Base-by-base conservation (phyloP, 2,888 invertebrate species). In the Poecilus cupreus region DNA sequence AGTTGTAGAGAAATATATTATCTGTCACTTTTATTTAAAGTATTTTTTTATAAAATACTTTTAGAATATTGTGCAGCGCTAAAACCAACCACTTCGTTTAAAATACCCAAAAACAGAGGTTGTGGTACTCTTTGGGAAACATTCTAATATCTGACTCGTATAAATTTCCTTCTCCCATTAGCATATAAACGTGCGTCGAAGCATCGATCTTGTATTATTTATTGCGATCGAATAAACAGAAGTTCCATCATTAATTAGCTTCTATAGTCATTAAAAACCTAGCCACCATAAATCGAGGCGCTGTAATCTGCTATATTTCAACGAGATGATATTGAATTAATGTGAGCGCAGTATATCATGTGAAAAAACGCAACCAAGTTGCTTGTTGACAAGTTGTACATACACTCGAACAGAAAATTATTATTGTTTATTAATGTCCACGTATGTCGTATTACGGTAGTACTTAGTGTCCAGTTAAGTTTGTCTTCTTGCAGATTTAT, bases 201-300 rank as follows among this genome's bases (percentile, higher is more conserved):
- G 16, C 13, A 68, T 68, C 64, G 64, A 6, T 68, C 4, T 11
- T 18, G 64, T 18, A 18, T 68, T 72, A 72, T 72, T 72, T 72
- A 72, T 72, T 72, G 46, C 24, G n/a, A 43, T n/a, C 11, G 46
- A 72, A 72, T 72, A 72, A 72, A 72, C 46, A 46, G 43, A 72
- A 72, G 72, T 43, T 39, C 46, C 72, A 72, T 72, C 72, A 72
- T 72, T 72, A 72, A 72, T 72, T 72, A 72, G 46, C 72, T 72
- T 72, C 46, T 72, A 72, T 46, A 72, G 46, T 72, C 43, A 72
- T 72, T 72, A 72, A 72, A 72, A 24, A 46, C 72, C 24, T 20
- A 18, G 72, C 37, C 6, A 43, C 22, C 24, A 72, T 72, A 72
- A 72, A 72, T 72, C 72, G 72, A 72, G 43, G 46, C 24, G 10